Evolutionary conservation across 2,888 invertebrate genomes (phyloP).

Genomic region (Sphinx pinastri): DNA sequence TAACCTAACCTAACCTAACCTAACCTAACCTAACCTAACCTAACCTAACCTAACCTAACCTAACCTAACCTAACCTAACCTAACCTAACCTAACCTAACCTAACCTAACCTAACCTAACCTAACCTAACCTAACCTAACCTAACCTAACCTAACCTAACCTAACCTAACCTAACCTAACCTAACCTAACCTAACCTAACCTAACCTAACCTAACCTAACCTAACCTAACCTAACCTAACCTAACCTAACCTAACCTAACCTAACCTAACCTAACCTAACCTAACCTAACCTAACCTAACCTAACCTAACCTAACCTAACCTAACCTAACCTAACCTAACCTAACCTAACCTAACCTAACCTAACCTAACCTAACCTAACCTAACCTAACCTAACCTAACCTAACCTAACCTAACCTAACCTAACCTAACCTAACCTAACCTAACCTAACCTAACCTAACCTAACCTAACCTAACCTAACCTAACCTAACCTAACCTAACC

Average conservation of each 20-base stretch:
- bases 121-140: background rate
- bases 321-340: conserved; percentile 13
- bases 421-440: conserved; percentile 7
- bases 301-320: conserved; percentile 13
- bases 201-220: too few relatives aligned
- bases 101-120: conserved; percentile 7
- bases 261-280: conserved; percentile 13
- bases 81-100: conserved; percentile 13
- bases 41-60: conserved; percentile 12
- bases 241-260: conserved; percentile 13
- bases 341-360: conserved; percentile 13
- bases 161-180: background rate
- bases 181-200: too few relatives aligned
- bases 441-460: background rate
- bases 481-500: background rate
- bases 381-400: conserved; percentile 13
- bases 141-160: background rate
- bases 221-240: conserved; percentile 7
- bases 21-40: background rate
- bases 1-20: background rate
- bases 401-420: conserved; percentile 13
- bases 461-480: background rate
- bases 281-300: conserved; percentile 13
- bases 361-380: conserved; percentile 13
- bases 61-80: conserved; percentile 13